phyloP scores from a whole-genome alignment of 2,888 invertebrate genomes.

The Eristalis tenax region DNA sequence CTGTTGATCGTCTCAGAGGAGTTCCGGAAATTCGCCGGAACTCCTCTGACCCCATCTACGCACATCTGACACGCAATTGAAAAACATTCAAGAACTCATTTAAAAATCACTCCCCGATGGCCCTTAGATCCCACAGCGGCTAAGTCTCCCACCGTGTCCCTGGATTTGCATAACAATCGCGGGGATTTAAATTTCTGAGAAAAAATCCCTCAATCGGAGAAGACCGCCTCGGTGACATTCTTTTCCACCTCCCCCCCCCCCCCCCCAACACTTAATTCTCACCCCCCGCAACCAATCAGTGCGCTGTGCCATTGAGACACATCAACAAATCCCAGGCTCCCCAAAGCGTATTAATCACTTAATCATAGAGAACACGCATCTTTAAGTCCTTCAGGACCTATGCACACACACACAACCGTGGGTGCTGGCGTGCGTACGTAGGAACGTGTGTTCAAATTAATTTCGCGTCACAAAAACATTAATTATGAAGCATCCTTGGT shows the following conservation, averaged over 20 bases:
- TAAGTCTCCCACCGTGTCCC: not conserved
- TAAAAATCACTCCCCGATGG: not conserved
- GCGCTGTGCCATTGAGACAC: not conserved
- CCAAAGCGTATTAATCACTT: slow-evolving; percentile 43
- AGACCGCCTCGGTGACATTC: not conserved
- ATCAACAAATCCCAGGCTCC: slow-evolving; percentile 20
- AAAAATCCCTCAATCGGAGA: not conserved
- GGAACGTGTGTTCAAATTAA: slow-evolving; percentile 32
- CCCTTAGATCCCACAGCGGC: not conserved
- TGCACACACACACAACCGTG: not conserved
- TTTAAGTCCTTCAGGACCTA: not conserved
- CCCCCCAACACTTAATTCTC: too few species aligned
- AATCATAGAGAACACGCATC: slow-evolving; percentile 42
- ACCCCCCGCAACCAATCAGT: not conserved
- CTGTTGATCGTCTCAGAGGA: too few species aligned
- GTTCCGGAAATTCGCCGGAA: too few species aligned
- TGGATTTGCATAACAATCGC: not conserved
- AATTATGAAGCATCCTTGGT: slow-evolving; percentile 50
- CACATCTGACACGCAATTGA: not conserved
- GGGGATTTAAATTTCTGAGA: not conserved
- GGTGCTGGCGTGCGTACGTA: not conserved
- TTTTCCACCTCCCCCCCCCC: not conserved
- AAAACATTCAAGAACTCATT: not conserved
- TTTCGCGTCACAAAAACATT: slow-evolving; percentile 52
- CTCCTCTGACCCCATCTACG: not conserved